A percentile compares a stretch with the other conserved stretches of the same genome.
phyloP scores from a whole-genome alignment of 1,140 invertebrate genomes.

The Brachionus manjavacas region DNA sequence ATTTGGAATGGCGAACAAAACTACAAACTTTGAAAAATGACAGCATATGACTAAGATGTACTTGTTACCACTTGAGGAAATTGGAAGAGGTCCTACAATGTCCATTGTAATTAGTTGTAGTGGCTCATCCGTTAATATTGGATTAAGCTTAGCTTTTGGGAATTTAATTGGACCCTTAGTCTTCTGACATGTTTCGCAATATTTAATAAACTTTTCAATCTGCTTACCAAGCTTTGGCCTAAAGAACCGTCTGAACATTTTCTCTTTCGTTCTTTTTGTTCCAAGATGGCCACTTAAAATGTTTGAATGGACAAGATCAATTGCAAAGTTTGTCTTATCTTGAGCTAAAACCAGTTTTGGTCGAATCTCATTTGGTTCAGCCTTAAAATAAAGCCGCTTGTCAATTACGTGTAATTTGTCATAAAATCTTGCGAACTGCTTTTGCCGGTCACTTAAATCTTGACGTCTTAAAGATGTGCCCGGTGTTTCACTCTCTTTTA shows the following conservation, averaged over 20 bases:
- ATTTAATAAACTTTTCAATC: neutral
- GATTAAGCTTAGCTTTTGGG: neutral
- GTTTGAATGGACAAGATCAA: neutral
- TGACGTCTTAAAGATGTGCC: neutral
- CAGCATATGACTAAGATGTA: conserved; percentile 53
- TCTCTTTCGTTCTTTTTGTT: neutral
- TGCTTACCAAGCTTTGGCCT: neutral
- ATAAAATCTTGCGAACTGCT: neutral
- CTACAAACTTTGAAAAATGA: conserved; percentile 55
- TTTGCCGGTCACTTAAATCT: neutral
- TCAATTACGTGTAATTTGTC: neutral
- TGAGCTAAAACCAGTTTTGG: too few relatives aligned
- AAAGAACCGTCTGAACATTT: neutral
- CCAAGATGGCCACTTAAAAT: neutral
- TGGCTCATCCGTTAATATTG: neutral
- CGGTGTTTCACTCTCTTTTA: neutral
- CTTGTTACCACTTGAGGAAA: conserved; percentile 45
- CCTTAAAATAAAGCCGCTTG: neutral
- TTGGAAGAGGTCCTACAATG: conserved; percentile 44
- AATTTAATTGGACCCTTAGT: neutral
- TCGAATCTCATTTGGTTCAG: neutral
- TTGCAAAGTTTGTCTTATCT: neutral
- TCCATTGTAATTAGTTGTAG: conserved; percentile 42
- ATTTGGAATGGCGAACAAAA: conserved; percentile 52
- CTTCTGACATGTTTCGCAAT: neutral